phyloP scores from a whole-genome alignment of 2,888 invertebrate genomes.

The Parnassius glacialis region DNA sequence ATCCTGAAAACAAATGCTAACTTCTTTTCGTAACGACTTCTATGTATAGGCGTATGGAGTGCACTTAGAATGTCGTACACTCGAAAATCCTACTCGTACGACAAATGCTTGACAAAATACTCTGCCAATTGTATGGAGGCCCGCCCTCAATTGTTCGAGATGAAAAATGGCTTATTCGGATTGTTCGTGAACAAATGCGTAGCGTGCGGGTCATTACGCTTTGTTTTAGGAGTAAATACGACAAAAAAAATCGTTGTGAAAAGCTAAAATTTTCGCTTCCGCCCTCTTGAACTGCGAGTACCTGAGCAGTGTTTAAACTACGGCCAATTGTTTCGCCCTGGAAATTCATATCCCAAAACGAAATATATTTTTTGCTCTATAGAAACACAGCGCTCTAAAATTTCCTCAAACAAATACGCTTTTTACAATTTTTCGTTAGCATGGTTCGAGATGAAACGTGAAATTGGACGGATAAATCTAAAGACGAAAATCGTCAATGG shows the following conservation, averaged over 20 bases:
- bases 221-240: slow-evolving; percentile 76
- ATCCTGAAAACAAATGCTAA: slow-evolving; percentile 12
- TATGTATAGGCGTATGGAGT: slow-evolving; percentile 49
- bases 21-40: slow-evolving; percentile 19
- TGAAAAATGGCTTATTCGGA: slow-evolving; percentile 79
- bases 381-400: slow-evolving; percentile 1
- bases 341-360: slow-evolving; percentile 44
- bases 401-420: background rate
- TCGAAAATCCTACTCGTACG: slow-evolving; percentile 55
- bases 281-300: slow-evolving; percentile 58
- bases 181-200: slow-evolving; percentile 80
- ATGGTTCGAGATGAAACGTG: slow-evolving; percentile 4
- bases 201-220: slow-evolving; percentile 78
- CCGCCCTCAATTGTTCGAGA: slow-evolving; percentile 79
- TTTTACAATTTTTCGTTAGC: slow-evolving; percentile 5
- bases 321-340: slow-evolving; percentile 61
- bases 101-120: slow-evolving; percentile 80
- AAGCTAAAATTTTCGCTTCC: slow-evolving; percentile 67
- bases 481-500: slow-evolving; percentile 46
- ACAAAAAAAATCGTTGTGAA: slow-evolving; percentile 74
- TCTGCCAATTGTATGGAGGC: slow-evolving; percentile 76
- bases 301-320: slow-evolving; percentile 58
- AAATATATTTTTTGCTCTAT: slow-evolving; percentile 41
- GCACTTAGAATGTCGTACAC: slow-evolving; percentile 65
- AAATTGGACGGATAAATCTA: slow-evolving; percentile 17